Evolutionary conservation across 1,140 invertebrate species (phyloP), one percentile per base, ranked within the genome.

Genomic region (Aphidius gifuensis): DNA sequence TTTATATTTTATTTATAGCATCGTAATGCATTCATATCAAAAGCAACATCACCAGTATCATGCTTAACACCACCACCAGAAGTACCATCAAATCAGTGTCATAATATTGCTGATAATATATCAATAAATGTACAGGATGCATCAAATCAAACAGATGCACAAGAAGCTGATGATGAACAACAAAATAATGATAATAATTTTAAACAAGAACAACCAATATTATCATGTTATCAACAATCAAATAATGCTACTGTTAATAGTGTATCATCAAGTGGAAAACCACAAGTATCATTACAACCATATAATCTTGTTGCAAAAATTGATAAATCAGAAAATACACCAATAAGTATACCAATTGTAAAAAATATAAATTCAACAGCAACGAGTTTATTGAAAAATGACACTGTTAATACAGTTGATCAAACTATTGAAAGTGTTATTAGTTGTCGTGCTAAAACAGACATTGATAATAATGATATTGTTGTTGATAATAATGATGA

Each of bases 101-200:
- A 80, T 53, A 77, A 81, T 39, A 65, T 68, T 16, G 64, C 71
- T 32, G 71, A 73, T 51, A 63, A 62, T 39, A 63, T 58, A 9
- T 61, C 72, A 40, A 70, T 74, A 6, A 83, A 83, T 16, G 89
- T 91, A 51, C 89, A 87, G 75, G 90, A 92, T 68, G 90, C 90
- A 0, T 90, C 89, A 16, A 92, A 92, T 71, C 90, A 92, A 78
- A 91, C 90, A 0, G 90, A 92, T 64, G 83, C 85, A 2, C 84
- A 85, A 0, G 77, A 78, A 21, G 65, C 69, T 2, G 72, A 75
- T 6, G 80, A 82, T 5, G 81, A 83, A 5, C 68, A 65, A 32
- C 23, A 32, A 32, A 39, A 42, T 32, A 47, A 67, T 2, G 66
- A 65, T 64, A 45, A 46, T 44, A 6, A 56, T 39, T 71, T 80